phyloP scores from a whole-genome alignment of 2,797 vertebrate species.

The Enteromius fasciolatus region DNA sequence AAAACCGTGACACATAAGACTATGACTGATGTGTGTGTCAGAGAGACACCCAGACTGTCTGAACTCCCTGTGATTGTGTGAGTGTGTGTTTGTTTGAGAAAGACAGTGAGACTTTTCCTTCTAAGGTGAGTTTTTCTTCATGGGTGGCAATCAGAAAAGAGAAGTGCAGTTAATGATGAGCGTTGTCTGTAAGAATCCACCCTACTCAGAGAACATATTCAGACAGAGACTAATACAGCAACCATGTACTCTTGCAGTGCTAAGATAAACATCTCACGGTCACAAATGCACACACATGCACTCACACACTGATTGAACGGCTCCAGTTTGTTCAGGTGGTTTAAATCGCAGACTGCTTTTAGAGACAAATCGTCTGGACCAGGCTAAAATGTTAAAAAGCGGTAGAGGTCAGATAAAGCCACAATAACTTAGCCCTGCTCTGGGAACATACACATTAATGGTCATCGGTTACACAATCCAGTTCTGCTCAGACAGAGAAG shows the following conservation, averaged over 20 bases:
- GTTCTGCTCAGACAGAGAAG: background rate
- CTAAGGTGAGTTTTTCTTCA: slow-evolving; percentile 2
- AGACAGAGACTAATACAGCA: slow-evolving; percentile 36
- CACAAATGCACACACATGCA: slow-evolving; percentile 24
- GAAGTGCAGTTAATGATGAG: slow-evolving; percentile 10
- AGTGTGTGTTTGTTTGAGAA: slow-evolving; percentile 22
- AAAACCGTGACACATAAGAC: slow-evolving; percentile 17
- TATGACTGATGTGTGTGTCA: slow-evolving; percentile 35
- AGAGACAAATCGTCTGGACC: slow-evolving; percentile 35
- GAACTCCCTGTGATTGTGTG: slow-evolving; percentile 26
- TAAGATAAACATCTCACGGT: slow-evolving; percentile 29
- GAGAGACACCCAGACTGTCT: slow-evolving; percentile 36
- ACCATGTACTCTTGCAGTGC: slow-evolving; percentile 39
- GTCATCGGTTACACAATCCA: slow-evolving; percentile 28
- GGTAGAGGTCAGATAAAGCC: slow-evolving; percentile 14
- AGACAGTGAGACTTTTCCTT: slow-evolving; percentile 25
- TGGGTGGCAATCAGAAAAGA: slow-evolving; percentile 23
- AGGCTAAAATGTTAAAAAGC: slow-evolving; percentile 36
- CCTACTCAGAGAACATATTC: background rate
- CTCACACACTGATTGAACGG: slow-evolving; percentile 35
- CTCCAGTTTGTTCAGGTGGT: slow-evolving; percentile 43
- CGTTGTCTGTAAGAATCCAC: slow-evolving; percentile 1
- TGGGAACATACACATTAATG: slow-evolving; percentile 33
- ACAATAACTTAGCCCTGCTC: slow-evolving; percentile 39
- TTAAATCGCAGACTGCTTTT: slow-evolving; percentile 33